These are phyloP conservation scores for Thalassarche chlororhynchos DNA, from an alignment of 2,113 vertebrate species.

Conservation along the genomic window DNA sequence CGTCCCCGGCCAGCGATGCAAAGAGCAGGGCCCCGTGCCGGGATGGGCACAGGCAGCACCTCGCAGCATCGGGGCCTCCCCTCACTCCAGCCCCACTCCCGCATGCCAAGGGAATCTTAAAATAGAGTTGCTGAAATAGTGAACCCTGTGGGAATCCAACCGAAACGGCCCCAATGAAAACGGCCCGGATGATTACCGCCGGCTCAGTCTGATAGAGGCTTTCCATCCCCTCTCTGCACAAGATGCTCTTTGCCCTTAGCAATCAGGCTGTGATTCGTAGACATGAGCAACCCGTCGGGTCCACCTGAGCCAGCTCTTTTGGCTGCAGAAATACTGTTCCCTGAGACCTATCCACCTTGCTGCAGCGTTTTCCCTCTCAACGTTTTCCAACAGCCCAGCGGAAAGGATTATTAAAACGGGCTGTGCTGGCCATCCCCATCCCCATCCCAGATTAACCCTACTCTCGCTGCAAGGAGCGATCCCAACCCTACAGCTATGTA, in stretches of 20 bases:
- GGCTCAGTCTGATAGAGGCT: neutral
- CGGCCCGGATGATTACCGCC: neutral
- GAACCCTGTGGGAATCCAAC: neutral
- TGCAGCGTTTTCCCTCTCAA: neutral
- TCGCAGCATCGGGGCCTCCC: neutral
- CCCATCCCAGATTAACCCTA: neutral
- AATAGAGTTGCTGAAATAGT: neutral
- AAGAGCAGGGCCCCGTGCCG: neutral
- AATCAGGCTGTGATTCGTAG: neutral
- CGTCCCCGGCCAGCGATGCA: accelerated
- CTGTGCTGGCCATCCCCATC: neutral
- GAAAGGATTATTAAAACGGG: neutral
- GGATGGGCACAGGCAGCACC: neutral
- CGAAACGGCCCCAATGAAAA: neutral
- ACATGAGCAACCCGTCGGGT: neutral
- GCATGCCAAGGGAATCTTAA: neutral
- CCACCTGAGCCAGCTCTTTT: neutral
- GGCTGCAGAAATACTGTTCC: neutral
- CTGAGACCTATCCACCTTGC: accelerated
- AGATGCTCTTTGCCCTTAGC: neutral
- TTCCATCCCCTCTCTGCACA: neutral
- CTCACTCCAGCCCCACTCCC: neutral
- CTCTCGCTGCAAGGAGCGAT: neutral
- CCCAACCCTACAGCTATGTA: neutral
- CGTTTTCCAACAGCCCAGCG: neutral